Conservation (phyloP, 2,888 invertebrate genomes). For the Mesorhabditis belari region DNA sequence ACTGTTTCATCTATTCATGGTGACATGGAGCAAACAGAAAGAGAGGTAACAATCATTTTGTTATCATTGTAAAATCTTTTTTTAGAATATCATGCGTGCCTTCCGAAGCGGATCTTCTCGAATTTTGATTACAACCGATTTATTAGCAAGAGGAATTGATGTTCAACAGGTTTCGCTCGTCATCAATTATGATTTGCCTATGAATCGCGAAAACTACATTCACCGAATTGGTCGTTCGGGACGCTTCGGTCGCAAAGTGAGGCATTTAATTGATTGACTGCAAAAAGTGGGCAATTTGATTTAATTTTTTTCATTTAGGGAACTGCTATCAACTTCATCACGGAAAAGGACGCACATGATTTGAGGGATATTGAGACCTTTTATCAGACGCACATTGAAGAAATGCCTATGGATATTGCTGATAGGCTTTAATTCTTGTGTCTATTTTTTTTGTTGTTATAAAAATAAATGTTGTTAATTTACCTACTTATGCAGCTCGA, state of each 20-base stretch:
- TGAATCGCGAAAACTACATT: slow-evolving; percentile 98
- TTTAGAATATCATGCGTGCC: slow-evolving; percentile 18
- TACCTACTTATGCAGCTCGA: too few species aligned
- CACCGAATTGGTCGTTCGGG: slow-evolving; percentile 99
- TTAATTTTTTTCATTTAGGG: slow-evolving; percentile 60
- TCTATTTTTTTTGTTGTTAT: not conserved
- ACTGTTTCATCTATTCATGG: slow-evolving; percentile 99
- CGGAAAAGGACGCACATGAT: slow-evolving; percentile 84
- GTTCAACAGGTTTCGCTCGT: slow-evolving; percentile 99
- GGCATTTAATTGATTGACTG: not conserved
- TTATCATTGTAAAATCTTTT: not conserved
- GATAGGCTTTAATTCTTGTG: slow-evolving; percentile 59
- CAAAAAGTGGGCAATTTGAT: not conserved
- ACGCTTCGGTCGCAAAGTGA: slow-evolving; percentile 92
- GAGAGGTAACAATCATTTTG: slow-evolving; percentile 65
- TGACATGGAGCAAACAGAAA: slow-evolving; percentile 97
- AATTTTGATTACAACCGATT: slow-evolving; percentile 95
- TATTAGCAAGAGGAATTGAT: slow-evolving; percentile 96
- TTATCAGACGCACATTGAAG: slow-evolving; percentile 95
- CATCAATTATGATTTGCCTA: slow-evolving; percentile 99
- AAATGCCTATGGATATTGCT: slow-evolving; percentile 99
- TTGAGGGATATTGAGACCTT: slow-evolving; percentile 95
- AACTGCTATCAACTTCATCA: slow-evolving; percentile 98
- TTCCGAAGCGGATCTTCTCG: slow-evolving; percentile 97
- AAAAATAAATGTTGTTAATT: too few species aligned